phyloP scores from a whole-genome alignment of 1,140 invertebrate species.

The Stegodyphus mimosarum region DNA sequence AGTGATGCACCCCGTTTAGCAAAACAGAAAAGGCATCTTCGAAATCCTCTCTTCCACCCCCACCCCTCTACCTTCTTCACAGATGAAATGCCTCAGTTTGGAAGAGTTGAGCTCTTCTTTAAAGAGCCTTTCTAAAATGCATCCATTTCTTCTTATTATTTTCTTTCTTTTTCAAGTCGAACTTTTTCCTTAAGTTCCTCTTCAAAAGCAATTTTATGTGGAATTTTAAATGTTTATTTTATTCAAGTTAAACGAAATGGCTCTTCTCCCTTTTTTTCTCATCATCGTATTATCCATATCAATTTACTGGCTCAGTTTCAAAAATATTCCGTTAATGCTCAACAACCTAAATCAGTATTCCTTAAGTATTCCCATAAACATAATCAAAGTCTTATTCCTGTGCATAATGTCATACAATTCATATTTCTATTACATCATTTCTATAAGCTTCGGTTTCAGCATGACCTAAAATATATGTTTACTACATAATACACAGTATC shows the following conservation, averaged over 20 bases:
- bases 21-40: constrained; percentile 47
- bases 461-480: too few relatives aligned
- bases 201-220: neutral
- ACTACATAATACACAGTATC: too few relatives aligned
- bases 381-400: too few relatives aligned
- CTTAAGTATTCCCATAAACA: too few relatives aligned
- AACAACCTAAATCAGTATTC: too few relatives aligned
- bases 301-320: constrained; percentile 25
- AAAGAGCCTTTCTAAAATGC: too few relatives aligned
- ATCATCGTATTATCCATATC: constrained; percentile 44
- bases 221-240: constrained; percentile 46
- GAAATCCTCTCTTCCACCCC: constrained; percentile 19
- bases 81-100: constrained; percentile 11
- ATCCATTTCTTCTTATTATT: neutral
- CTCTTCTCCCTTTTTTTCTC: neutral
- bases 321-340: too few relatives aligned
- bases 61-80: neutral
- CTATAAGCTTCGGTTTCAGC: too few relatives aligned
- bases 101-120: constrained; percentile 23
- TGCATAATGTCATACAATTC: too few relatives aligned
- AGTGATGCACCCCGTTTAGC: constrained; percentile 53
- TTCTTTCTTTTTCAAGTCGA: neutral
- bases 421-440: too few relatives aligned
- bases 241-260: constrained; percentile 10
- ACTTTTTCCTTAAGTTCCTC: neutral